phyloP scores from a whole-genome alignment of 2,113 vertebrate species.

The Gymnobelideus leadbeateri region DNA sequence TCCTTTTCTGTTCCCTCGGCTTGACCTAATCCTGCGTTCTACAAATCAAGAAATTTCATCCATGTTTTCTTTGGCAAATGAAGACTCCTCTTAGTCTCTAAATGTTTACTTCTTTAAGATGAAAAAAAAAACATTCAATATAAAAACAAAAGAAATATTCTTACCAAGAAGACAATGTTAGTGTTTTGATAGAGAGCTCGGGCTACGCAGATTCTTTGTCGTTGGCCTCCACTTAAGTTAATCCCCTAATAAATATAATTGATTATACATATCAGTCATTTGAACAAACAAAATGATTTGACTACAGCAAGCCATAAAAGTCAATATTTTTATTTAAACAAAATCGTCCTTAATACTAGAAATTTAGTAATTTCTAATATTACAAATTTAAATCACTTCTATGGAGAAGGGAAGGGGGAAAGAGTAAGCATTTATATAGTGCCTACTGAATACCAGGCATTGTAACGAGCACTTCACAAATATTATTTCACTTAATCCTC shows the following conservation, averaged over 20 bases:
- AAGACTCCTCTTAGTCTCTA: not conserved
- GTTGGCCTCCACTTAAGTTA: slow-evolving; percentile 97
- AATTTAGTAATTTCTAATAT: slow-evolving; percentile 24
- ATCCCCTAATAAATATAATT: slow-evolving; percentile 90
- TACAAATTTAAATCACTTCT: not conserved
- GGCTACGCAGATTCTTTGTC: slow-evolving; percentile 97
- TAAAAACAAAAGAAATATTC: slow-evolving; percentile 54
- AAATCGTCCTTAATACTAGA: slow-evolving; percentile 9
- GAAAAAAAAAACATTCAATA: slow-evolving; percentile 28
- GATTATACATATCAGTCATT: slow-evolving; percentile 61
- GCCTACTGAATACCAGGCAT: not conserved
- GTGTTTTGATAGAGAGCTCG: slow-evolving; percentile 98
- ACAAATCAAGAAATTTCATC: slow-evolving; percentile 18
- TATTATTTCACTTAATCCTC: not conserved
- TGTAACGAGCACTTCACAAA: not conserved
- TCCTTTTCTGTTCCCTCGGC: not conserved
- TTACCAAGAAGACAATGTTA: slow-evolving; percentile 98
- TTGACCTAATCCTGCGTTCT: not conserved
- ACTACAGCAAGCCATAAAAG: slow-evolving; percentile 23
- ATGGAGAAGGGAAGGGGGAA: not conserved
- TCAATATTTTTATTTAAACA: not conserved
- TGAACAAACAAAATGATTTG: slow-evolving; percentile 58
- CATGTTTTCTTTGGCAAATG: slow-evolving; percentile 8
- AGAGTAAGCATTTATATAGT: not conserved
- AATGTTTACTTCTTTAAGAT: not conserved